A percentile compares a stretch with the other conserved stretches of the same genome.
Conservation (phyloP, 35 echinoderm and acorn worm species). For the Apostichopus japonicus region DNA sequence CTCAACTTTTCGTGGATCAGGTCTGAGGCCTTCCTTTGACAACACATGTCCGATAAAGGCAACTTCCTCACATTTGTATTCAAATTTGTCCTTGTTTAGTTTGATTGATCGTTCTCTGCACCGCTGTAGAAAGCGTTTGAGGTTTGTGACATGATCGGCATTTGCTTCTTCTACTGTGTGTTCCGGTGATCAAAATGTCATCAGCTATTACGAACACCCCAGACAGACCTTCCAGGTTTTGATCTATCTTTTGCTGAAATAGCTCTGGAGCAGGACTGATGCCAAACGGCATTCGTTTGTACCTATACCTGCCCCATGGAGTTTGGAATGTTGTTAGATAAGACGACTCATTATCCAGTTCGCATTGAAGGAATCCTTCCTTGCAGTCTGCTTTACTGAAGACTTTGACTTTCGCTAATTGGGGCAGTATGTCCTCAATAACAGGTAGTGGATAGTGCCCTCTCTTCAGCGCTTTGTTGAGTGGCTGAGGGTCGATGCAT, state of each 20-base stretch:
- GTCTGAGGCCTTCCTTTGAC: slow-evolving; percentile 27
- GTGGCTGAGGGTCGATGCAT: slow-evolving; percentile 62
- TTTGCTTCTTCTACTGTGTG: slow-evolving; percentile 50
- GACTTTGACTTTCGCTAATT: slow-evolving; percentile 54
- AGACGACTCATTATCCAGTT: slow-evolving; percentile 42
- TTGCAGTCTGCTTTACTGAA: slow-evolving; percentile 60
- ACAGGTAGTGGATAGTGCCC: slow-evolving; percentile 47
- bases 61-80: slow-evolving; percentile 45
- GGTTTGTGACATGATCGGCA: slow-evolving; percentile 11
- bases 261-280: slow-evolving; percentile 55
- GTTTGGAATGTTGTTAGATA: slow-evolving; percentile 55
- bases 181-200: slow-evolving; percentile 49
- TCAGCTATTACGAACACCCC: slow-evolving; percentile 53
- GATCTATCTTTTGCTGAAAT: slow-evolving; percentile 58
- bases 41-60: slow-evolving; percentile 52
- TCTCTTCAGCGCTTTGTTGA: slow-evolving; percentile 65
- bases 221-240: slow-evolving; percentile 44
- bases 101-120: slow-evolving; percentile 45
- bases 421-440: slow-evolving; percentile 37
- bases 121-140: neutral
- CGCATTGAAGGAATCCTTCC: slow-evolving; percentile 58
- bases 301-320: slow-evolving; percentile 34
- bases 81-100: slow-evolving; percentile 52
- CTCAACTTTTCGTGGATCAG: slow-evolving; percentile 2
- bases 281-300: slow-evolving; percentile 48